Percentiles rank a stretch among this genome's conserved stretches.
These are phyloP conservation scores for Oryzias sinensis DNA, from an alignment of 2,797 vertebrate species.

Conservation along the genomic window DNA sequence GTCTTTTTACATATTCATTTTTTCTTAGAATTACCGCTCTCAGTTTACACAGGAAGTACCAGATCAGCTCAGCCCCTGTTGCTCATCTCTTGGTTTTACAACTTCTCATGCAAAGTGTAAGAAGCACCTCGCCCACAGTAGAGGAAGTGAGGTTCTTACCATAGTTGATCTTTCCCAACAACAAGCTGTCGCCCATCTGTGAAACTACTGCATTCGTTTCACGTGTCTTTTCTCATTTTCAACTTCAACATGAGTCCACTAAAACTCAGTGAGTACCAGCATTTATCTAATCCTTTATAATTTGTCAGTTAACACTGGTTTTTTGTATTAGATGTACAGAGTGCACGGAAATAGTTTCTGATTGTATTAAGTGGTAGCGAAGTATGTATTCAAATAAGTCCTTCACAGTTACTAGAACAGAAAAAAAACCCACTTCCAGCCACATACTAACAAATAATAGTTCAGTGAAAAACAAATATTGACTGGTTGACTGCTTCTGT, in stretches of 20 bases:
- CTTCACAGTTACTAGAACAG: background rate
- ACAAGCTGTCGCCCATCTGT: constrained; percentile 4
- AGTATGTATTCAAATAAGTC: background rate
- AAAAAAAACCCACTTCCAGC: background rate
- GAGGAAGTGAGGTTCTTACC: constrained; percentile 30
- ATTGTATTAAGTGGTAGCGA: background rate
- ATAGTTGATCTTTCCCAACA: constrained; percentile 1
- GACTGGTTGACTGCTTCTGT: constrained; percentile 1
- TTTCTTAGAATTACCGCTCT: constrained; percentile 23
- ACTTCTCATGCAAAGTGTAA: constrained; percentile 2
- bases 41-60: constrained; percentile 60
- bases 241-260: constrained; percentile 64
- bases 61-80: constrained; percentile 28
- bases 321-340: too few species aligned
- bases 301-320: too few species aligned
- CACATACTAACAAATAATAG: background rate
- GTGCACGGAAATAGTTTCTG: too few species aligned
- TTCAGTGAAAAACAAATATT: background rate
- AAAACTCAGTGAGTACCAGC: constrained; percentile 73
- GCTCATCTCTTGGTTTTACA: constrained; percentile 21
- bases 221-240: constrained; percentile 12
- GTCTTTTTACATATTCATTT: constrained; percentile 43
- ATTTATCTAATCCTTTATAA: constrained; percentile 13
- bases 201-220: background rate
- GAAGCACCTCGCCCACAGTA: constrained; percentile 13